A percentile compares a stretch with the other conserved stretches of the same genome.
These are phyloP conservation scores for Ectropis crepuscularia DNA, from an alignment of 2,888 invertebrate genomes.

Conservation along the genomic window DNA sequence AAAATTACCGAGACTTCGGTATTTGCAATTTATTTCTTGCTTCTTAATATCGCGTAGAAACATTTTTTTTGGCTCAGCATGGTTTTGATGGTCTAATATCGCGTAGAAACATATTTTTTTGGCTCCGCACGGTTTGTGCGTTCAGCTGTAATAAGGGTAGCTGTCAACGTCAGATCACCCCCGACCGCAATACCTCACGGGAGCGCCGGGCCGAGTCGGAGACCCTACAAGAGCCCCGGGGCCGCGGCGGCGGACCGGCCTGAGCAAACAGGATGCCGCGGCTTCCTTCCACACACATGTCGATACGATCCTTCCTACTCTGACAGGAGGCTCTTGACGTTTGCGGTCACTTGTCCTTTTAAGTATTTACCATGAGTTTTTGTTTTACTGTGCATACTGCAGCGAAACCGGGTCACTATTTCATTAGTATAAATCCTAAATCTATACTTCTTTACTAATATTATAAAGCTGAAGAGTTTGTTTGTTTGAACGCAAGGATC, in stretches of 20 bases:
- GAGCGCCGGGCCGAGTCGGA: conserved; percentile 22
- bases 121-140: background rate
- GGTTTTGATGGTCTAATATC: background rate
- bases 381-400: too few relatives aligned
- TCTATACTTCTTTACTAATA: too few relatives aligned
- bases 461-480: too few relatives aligned
- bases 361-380: background rate
- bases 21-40: too few relatives aligned
- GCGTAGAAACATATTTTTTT: background rate
- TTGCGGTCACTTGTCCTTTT: conserved; percentile 6
- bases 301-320: conserved; percentile 8
- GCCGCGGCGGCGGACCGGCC: background rate
- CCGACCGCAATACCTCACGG: conserved; percentile 42
- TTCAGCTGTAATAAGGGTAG: conserved; percentile 6
- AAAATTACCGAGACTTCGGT: too few relatives aligned
- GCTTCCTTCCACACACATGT: conserved; percentile 30
- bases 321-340: conserved; percentile 7
- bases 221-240: conserved; percentile 27
- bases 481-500: too few relatives aligned
- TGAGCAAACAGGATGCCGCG: conserved; percentile 28
- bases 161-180: conserved; percentile 33
- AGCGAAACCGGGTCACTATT: too few relatives aligned
- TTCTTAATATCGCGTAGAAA: too few relatives aligned
- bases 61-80: background rate
- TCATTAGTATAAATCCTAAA: too few relatives aligned